Conservation (phyloP, 2,888 invertebrate genomes). For the Teleogryllus oceanicus region DNA sequence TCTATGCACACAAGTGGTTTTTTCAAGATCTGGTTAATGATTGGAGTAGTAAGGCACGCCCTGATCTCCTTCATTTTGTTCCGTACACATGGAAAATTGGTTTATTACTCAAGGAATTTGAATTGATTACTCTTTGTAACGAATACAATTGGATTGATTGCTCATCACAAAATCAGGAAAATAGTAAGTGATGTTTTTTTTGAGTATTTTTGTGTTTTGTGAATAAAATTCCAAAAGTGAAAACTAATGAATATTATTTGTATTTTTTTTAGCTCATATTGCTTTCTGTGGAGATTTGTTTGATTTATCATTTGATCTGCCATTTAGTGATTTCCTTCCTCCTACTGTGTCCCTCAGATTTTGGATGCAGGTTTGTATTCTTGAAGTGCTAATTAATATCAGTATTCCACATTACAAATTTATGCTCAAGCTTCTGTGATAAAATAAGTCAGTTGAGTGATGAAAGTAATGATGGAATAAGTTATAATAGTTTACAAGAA, state of each 20-base stretch:
- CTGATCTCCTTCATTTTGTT: slow-evolving; percentile 90
- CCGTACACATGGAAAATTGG: slow-evolving; percentile 96
- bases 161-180: slow-evolving; percentile 91
- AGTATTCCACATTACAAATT: no score
- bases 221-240: background rate
- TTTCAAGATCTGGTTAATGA: slow-evolving; percentile 95
- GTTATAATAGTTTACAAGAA: no score
- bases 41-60: slow-evolving; percentile 90
- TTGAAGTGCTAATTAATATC: no score
- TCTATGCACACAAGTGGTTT: slow-evolving; percentile 94
- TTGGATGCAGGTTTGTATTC: slow-evolving; percentile 67
- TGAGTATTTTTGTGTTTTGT: background rate
- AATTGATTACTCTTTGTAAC: slow-evolving; percentile 88
- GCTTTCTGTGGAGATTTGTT: slow-evolving; percentile 92
- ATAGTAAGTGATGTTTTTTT: slow-evolving; percentile 54
- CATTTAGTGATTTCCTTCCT: slow-evolving; percentile 91
- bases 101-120: slow-evolving; percentile 88
- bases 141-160: slow-evolving; percentile 99
- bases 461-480: no score
- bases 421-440: no score
- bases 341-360: slow-evolving; percentile 83
- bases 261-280: slow-evolving; percentile 59
- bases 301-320: slow-evolving; percentile 89
- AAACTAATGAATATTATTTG: slow-evolving; percentile 19
- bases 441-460: no score